Conservation (phyloP, 2,797 vertebrate species). For the Trachops cirrhosus region DNA sequence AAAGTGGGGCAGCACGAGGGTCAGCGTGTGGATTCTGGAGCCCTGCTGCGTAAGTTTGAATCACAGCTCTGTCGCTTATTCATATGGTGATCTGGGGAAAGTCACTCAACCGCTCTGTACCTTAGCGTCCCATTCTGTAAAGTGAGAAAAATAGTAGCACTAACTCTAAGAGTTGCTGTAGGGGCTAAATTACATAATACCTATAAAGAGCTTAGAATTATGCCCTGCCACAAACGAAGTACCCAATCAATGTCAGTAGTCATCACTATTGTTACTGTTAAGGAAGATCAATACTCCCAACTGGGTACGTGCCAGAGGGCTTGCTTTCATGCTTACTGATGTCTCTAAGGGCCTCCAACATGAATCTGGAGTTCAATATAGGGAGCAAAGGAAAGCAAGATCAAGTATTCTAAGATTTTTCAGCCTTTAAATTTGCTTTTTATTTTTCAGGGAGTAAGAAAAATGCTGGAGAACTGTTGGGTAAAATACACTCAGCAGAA, state of each 20-base stretch:
- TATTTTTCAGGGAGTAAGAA: neutral
- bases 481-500: neutral
- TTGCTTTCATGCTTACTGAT: neutral
- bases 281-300: neutral
- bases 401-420: neutral
- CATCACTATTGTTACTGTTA: neutral
- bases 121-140: neutral
- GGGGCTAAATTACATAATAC: neutral
- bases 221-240: neutral
- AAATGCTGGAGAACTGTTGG: neutral
- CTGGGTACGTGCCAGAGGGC: neutral
- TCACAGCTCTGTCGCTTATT: neutral
- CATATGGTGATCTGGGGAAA: neutral
- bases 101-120: neutral
- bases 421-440: neutral
- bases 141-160: neutral
- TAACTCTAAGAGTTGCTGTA: neutral
- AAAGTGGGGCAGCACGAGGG: accelerated
- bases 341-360: neutral
- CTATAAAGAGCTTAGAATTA: neutral
- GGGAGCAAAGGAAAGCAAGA: neutral
- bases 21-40: neutral
- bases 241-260: neutral
- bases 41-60: accelerated
- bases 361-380: neutral